These are phyloP conservation scores for Rhadinocentrus ornatus DNA, from an alignment of 2,797 vertebrate species.

Conservation along the genomic window DNA sequence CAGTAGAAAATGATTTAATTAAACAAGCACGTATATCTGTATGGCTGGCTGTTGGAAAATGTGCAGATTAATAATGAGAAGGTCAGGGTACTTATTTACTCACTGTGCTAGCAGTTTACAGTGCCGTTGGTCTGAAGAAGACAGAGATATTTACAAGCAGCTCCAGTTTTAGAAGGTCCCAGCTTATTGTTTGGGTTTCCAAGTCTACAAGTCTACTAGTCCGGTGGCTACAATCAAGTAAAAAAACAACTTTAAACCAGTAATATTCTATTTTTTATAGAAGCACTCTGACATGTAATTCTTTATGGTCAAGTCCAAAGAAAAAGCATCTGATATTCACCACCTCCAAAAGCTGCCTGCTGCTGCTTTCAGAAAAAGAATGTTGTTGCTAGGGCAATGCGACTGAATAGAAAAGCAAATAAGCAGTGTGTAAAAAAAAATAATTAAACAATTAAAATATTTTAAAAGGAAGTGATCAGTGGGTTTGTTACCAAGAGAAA, in stretches of 20 bases:
- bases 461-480: slow-evolving; percentile 14
- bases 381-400: neutral
- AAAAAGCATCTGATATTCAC: neutral
- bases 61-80: neutral
- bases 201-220: neutral
- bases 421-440: neutral
- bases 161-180: slow-evolving; percentile 1
- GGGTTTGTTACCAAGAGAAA: slow-evolving; percentile 30
- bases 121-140: too few relatives aligned
- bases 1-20: neutral
- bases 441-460: slow-evolving; percentile 1
- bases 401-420: slow-evolving; percentile 9
- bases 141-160: neutral
- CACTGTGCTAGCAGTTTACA: neutral
- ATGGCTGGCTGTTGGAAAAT: neutral
- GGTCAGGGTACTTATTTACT: neutral
- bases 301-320: neutral
- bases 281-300: neutral
- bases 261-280: neutral
- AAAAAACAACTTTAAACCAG: neutral
- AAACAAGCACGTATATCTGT: neutral
- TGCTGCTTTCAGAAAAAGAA: neutral
- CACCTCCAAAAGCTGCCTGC: neutral
- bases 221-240: neutral
- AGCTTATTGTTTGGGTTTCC: neutral